Percentiles rank a stretch among this genome's conserved stretches.
These are phyloP conservation scores for Micronisus gabar DNA, from an alignment of 2,113 vertebrate species.

Conservation along the genomic window DNA sequence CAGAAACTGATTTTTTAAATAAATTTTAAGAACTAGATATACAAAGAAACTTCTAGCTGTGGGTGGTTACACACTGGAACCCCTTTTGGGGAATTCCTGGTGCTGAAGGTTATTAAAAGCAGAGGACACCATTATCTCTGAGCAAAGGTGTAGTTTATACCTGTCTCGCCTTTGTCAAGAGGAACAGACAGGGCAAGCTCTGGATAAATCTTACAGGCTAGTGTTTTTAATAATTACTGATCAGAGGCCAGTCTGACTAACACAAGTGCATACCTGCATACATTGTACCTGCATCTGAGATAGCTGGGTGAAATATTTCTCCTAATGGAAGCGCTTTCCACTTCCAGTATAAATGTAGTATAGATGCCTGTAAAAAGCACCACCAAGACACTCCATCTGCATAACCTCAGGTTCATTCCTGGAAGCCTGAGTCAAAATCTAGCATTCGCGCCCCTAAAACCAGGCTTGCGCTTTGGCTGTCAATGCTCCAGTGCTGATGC, in stretches of 20 bases:
- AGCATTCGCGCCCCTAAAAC: accelerated
- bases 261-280: neutral
- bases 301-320: neutral
- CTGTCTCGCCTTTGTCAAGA: neutral
- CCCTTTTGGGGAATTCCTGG: neutral
- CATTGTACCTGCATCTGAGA: neutral
- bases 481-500: neutral
- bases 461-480: neutral
- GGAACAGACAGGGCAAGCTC: neutral
- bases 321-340: neutral
- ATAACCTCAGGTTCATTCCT: neutral
- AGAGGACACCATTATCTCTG: neutral
- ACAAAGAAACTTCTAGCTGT: neutral
- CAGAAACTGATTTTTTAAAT: neutral
- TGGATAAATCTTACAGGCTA: neutral
- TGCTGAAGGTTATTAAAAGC: neutral
- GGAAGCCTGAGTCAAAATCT: neutral
- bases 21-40: neutral
- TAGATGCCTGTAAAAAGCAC: neutral
- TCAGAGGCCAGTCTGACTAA: neutral
- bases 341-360: neutral
- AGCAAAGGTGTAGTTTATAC: neutral
- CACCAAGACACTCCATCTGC: neutral
- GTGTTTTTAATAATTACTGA: neutral
- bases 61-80: neutral